A percentile compares a stretch with the other conserved stretches of the same genome.
Evolutionary conservation across 2,888 invertebrate species (phyloP).

Genomic region (Ramazzottius varieornatus): DNA sequence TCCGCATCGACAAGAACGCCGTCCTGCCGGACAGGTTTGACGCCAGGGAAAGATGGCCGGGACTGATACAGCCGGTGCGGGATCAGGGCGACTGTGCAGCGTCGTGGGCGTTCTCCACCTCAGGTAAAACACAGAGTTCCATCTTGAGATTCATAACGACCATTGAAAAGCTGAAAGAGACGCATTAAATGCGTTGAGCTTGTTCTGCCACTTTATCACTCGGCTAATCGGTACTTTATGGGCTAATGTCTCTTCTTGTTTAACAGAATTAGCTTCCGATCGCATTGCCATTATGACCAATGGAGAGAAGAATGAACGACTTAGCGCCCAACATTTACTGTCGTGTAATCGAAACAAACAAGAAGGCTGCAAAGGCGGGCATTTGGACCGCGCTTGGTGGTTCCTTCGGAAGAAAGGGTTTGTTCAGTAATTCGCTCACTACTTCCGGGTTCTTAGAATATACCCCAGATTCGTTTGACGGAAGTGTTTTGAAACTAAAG

Average conservation of each 20-base stretch:
- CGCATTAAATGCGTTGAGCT: no score
- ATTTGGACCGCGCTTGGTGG: constrained; percentile 71
- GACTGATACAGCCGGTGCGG: constrained; percentile 36
- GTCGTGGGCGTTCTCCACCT: constrained; percentile 73
- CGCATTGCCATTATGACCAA: constrained; percentile 55
- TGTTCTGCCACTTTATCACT: neutral
- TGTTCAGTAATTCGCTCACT: constrained; percentile 9
- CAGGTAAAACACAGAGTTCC: constrained; percentile 19
- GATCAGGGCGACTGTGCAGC: constrained; percentile 49
- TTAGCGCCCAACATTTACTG: constrained; percentile 60
- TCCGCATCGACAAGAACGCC: constrained; percentile 13
- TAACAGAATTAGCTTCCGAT: constrained; percentile 16
- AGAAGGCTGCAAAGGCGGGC: constrained; percentile 57
- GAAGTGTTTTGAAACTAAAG: no score
- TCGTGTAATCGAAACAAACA: constrained; percentile 54
- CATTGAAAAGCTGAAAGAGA: no score
- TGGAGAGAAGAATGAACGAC: constrained; percentile 39
- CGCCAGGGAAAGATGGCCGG: constrained; percentile 43
- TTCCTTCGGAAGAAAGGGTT: constrained; percentile 44
- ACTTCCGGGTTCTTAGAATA: neutral
- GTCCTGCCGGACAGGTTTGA: constrained; percentile 45
- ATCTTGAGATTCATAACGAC: constrained; percentile 2
- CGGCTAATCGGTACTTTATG: neutral
- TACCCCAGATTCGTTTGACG: no score
- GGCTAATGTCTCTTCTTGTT: neutral